A percentile compares a stretch with the other conserved stretches of the same genome.
Conservation (phyloP, 53 echinoderm and acorn worm genomes). For the Zoroaster sp. region DNA sequence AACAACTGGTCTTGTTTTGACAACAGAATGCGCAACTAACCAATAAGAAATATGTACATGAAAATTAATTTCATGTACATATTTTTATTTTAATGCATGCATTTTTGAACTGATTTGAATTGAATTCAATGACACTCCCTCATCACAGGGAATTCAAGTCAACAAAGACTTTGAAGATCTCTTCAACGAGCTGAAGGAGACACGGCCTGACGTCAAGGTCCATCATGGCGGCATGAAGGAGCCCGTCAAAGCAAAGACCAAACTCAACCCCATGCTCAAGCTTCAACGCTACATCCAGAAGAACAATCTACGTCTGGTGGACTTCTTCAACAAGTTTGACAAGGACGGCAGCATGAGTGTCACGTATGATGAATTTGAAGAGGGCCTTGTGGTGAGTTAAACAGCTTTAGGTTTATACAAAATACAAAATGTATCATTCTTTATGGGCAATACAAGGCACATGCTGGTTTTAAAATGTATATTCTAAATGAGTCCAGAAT, state of each 20-base stretch:
- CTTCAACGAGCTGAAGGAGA: conserved; percentile 81
- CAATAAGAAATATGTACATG: too few relatives aligned
- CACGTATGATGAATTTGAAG: conserved; percentile 93
- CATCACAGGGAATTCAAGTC: conserved; percentile 83
- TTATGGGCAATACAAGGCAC: too few relatives aligned
- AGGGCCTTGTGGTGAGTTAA: conserved; percentile 78
- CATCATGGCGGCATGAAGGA: conserved; percentile 92
- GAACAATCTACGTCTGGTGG: conserved; percentile 92
- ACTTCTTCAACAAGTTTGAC: conserved; percentile 99
- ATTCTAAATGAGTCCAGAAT: too few relatives aligned
- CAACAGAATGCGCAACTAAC: too few relatives aligned
- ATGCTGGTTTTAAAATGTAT: too few relatives aligned
- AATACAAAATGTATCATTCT: too few relatives aligned
- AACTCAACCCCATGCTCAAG: conserved; percentile 94
- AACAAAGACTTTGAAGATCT: conserved; percentile 99
- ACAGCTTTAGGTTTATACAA: neutral
- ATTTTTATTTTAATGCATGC: too few relatives aligned
- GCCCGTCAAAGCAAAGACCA: conserved; percentile 79
- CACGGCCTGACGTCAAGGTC: conserved; percentile 75
- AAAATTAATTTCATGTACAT: too few relatives aligned
- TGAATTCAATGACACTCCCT: neutral
- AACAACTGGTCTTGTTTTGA: too few relatives aligned
- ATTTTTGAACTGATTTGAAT: too few relatives aligned
- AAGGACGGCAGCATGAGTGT: conserved; percentile 99
- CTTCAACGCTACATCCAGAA: conserved; percentile 94